Evolutionary conservation across 2,888 invertebrate genomes (phyloP).

Genomic region (Epirrita christyi): DNA sequence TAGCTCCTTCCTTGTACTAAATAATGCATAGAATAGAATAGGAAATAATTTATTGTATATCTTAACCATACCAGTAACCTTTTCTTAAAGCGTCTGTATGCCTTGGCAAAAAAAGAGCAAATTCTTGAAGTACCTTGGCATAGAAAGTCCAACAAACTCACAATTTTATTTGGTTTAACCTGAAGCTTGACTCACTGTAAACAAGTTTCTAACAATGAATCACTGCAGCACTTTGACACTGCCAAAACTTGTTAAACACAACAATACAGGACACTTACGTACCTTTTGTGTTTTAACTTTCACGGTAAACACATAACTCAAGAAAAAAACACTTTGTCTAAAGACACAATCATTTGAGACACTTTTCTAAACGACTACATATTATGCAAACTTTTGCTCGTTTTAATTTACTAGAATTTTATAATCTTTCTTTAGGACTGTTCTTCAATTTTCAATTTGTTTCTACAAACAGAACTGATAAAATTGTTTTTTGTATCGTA

Average conservation of each 20-base stretch:
- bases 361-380: constrained; percentile 1
- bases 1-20: no score
- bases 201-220: constrained; percentile 10
- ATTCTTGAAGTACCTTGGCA: neutral
- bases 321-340: constrained; percentile 37
- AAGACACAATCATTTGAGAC: constrained; percentile 35
- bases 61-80: no score
- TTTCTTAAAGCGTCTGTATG: neutral
- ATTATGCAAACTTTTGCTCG: neutral
- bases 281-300: constrained; percentile 48
- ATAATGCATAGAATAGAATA: no score
- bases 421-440: neutral
- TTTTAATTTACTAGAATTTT: neutral
- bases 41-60: no score
- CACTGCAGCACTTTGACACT: constrained; percentile 3
- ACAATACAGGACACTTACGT: constrained; percentile 29
- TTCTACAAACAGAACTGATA: constrained; percentile 20
- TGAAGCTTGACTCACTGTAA: neutral
- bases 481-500: constrained; percentile 25
- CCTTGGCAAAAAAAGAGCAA: neutral
- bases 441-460: constrained; percentile 13
- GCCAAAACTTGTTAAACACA: constrained; percentile 7
- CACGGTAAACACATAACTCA: constrained; percentile 47
- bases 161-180: neutral
- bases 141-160: neutral